Evolutionary conservation across 2,797 vertebrate genomes (phyloP).

Genomic region (Danio aesculapii): DNA sequence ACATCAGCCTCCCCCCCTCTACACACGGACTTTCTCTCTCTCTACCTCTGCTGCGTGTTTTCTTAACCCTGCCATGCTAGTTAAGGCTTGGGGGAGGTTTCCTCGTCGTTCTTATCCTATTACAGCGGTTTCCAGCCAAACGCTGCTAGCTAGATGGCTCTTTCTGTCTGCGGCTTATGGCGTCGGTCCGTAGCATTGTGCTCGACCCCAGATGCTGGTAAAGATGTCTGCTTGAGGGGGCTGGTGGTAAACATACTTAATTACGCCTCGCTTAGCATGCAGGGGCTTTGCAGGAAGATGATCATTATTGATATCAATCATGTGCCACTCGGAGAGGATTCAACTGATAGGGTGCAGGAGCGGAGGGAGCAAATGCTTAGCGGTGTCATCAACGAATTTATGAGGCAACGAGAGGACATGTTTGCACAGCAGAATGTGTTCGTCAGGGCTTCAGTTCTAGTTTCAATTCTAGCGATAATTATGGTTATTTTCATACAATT

Average conservation of each 20-base stretch:
- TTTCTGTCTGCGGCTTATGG: slow-evolving; percentile 6
- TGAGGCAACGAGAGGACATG: not conserved
- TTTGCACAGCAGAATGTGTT: not conserved
- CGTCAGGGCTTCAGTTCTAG: not conserved
- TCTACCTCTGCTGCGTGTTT: slow-evolving; percentile 29
- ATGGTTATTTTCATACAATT: not conserved
- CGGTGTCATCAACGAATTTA: not conserved
- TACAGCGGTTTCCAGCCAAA: slow-evolving; percentile 25
- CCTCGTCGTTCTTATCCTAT: slow-evolving; percentile 33
- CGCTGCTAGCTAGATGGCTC: slow-evolving; percentile 32
- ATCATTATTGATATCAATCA: slow-evolving; percentile 48
- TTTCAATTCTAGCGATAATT: not conserved
- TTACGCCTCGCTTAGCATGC: slow-evolving; percentile 48
- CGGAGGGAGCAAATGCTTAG: slow-evolving; percentile 2
- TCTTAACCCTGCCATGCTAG: slow-evolving; percentile 52
- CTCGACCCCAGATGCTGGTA: slow-evolving; percentile 25
- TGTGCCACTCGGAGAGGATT: slow-evolving; percentile 42
- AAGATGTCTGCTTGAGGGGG: slow-evolving; percentile 38
- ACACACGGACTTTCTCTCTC: slow-evolving; percentile 26
- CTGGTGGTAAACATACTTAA: slow-evolving; percentile 54
- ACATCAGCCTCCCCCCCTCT: slow-evolving; percentile 52
- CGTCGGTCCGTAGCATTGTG: not conserved
- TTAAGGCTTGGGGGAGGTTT: slow-evolving; percentile 47
- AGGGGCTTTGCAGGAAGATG: slow-evolving; percentile 41
- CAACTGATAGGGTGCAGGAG: slow-evolving; percentile 4